These are phyloP conservation scores for Brienomyrus brachyistius DNA, from an alignment of 2,113 vertebrate species.

Conservation along the genomic window DNA sequence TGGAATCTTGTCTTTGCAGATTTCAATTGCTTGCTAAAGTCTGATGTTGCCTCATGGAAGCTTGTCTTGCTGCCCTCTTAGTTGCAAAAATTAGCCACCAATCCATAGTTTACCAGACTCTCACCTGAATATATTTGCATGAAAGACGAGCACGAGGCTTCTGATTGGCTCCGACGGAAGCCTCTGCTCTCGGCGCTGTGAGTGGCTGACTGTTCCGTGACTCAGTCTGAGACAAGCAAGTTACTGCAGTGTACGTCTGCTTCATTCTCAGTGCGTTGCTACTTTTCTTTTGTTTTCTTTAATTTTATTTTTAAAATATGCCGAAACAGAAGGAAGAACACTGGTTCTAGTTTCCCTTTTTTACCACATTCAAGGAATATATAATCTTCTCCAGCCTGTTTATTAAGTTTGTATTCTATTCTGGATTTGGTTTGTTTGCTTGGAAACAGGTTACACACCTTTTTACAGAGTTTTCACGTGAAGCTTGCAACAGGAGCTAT, in stretches of 20 bases:
- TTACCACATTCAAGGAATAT: background rate
- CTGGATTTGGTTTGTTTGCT: background rate
- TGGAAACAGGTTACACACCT: slow-evolving; percentile 19
- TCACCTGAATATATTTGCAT: slow-evolving; percentile 69
- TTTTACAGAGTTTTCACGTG: slow-evolving; percentile 5
- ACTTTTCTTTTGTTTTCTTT: background rate
- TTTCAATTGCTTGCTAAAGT: slow-evolving; percentile 35
- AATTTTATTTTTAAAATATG: background rate
- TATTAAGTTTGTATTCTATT: background rate
- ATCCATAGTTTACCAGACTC: slow-evolving; percentile 41
- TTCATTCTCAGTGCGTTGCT: background rate
- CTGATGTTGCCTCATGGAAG: slow-evolving; percentile 55
- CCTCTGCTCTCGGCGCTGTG: slow-evolving; percentile 48
- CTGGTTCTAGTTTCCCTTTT: background rate
- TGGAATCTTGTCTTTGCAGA: background rate
- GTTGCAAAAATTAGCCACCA: slow-evolving; percentile 40
- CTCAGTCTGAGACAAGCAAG: slow-evolving; percentile 65
- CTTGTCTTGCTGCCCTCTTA: slow-evolving; percentile 47
- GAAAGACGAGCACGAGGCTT: slow-evolving; percentile 26
- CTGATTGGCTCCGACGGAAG: slow-evolving; percentile 59
- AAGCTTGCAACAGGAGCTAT: background rate
- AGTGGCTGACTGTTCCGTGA: slow-evolving; percentile 60
- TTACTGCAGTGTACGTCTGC: slow-evolving; percentile 64
- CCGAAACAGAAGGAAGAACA: background rate
- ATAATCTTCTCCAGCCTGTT: background rate